Percentiles rank a stretch among this genome's conserved stretches.
Conservation (phyloP, 2,888 invertebrate genomes). For the Phorcus lineatus region DNA sequence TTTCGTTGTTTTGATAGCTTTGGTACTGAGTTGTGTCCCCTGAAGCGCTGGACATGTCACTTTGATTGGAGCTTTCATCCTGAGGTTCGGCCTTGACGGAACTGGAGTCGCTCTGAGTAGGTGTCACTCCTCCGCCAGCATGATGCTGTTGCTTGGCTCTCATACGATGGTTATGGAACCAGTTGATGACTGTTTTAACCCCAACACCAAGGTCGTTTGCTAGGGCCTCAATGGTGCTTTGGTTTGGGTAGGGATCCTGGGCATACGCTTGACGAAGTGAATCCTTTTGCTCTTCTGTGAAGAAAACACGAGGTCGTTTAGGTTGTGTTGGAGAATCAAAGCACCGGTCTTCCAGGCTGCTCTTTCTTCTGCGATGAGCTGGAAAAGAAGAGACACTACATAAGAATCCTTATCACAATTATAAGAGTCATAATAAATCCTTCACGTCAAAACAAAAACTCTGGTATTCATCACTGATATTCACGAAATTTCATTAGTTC, state of each 20-base stretch:
- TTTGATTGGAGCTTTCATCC: conserved; percentile 68
- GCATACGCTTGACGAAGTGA: conserved; percentile 94
- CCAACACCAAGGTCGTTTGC: conserved; percentile 93
- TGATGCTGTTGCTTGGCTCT: conserved; percentile 83
- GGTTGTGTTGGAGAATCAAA: conserved; percentile 65
- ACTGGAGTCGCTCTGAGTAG: conserved; percentile 36
- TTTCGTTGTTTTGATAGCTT: conserved; percentile 49
- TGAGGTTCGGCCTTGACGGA: conserved; percentile 59
- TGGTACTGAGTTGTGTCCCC: conserved; percentile 56
- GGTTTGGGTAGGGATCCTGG: conserved; percentile 97
- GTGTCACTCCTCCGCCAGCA: conserved; percentile 41
- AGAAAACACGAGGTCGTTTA: conserved; percentile 88
- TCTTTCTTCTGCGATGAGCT: conserved; percentile 85
- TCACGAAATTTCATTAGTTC: neutral
- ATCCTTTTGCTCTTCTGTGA: conserved; percentile 99
- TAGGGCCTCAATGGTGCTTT: conserved; percentile 95
- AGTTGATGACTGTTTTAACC: conserved; percentile 97
- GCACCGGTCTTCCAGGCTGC: conserved; percentile 72
- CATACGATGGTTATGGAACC: conserved; percentile 99
- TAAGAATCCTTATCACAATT: too few species aligned
- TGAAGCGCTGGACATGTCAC: conserved; percentile 64
- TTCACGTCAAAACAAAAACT: neutral
- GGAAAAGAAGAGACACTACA: conserved; percentile 36
- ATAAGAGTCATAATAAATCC: too few species aligned
- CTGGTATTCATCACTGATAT: neutral